Conservation (phyloP, 2,888 invertebrate genomes). For the Rhorus exstirpatorius region DNA sequence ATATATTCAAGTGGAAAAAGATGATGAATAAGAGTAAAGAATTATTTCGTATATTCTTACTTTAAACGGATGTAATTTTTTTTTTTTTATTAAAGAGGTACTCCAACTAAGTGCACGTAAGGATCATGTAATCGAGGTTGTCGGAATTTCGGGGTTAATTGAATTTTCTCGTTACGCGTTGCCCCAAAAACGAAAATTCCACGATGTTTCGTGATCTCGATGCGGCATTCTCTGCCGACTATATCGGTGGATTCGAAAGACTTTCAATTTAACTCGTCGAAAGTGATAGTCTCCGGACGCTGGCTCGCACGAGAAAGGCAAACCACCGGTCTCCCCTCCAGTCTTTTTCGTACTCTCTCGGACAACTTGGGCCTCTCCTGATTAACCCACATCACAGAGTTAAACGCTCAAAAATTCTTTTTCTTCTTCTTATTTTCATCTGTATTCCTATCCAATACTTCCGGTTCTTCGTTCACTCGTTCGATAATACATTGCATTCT, state of each 20-base stretch:
- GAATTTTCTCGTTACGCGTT: background rate
- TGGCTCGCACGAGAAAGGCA: slow-evolving; percentile 83
- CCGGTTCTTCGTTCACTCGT: slow-evolving; percentile 23
- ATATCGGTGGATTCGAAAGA: slow-evolving; percentile 77
- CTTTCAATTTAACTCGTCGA: slow-evolving; percentile 85
- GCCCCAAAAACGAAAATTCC: slow-evolving; percentile 9
- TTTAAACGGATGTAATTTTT: background rate
- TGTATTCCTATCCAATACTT: slow-evolving; percentile 38
- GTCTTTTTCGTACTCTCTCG: slow-evolving; percentile 62
- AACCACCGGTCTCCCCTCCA: slow-evolving; percentile 75
- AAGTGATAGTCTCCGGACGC: slow-evolving; percentile 83
- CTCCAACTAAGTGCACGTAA: slow-evolving; percentile 4
- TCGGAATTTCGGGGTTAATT: background rate
- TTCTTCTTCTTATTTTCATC: slow-evolving; percentile 33
- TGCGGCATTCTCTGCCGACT: background rate
- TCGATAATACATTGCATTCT: background rate
- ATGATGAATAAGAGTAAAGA: too few relatives aligned
- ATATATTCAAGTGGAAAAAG: too few relatives aligned
- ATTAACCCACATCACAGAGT: slow-evolving; percentile 27
- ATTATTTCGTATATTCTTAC: too few relatives aligned
- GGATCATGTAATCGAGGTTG: background rate
- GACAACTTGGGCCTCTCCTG: slow-evolving; percentile 43
- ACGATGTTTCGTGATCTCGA: slow-evolving; percentile 4
- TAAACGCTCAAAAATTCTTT: slow-evolving; percentile 25
- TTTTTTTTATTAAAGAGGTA: too few relatives aligned